Evolutionary conservation across 1,140 invertebrate species (phyloP).

Genomic region (Epicauta chinensis): DNA sequence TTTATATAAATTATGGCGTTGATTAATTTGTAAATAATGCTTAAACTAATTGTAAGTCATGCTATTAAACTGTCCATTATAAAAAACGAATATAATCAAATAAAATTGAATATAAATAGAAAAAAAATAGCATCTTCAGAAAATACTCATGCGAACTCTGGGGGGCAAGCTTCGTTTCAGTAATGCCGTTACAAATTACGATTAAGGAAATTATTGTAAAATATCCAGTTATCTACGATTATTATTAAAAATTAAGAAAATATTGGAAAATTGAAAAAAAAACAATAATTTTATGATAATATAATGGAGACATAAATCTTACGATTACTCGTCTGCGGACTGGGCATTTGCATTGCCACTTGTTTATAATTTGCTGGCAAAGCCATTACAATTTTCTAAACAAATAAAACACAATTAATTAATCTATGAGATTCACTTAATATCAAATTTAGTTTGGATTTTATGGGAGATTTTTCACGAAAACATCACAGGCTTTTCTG

Average conservation of each 20-base stretch:
- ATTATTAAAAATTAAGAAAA: too few species aligned
- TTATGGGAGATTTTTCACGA: too few species aligned
- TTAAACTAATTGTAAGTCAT: constrained; percentile 5
- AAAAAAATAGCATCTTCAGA: constrained; percentile 9
- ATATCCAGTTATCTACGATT: too few species aligned
- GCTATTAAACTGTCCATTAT: constrained; percentile 9
- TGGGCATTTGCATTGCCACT: constrained; percentile 60
- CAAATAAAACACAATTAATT: too few species aligned
- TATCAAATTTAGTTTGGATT: too few species aligned
- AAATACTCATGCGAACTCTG: constrained; percentile 9
- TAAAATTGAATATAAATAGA: constrained; percentile 11
- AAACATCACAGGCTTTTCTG: too few species aligned
- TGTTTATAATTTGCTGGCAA: constrained; percentile 69
- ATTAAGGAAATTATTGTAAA: too few species aligned
- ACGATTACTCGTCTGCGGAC: constrained; percentile 43
- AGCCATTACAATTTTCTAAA: constrained; percentile 54
- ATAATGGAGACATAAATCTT: constrained; percentile 27
- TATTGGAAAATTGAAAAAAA: too few species aligned
- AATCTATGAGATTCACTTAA: too few species aligned
- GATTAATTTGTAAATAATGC: background rate
- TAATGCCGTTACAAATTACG: too few species aligned
- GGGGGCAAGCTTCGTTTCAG: too few species aligned
- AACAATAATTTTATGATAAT: too few species aligned
- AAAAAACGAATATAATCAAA: constrained; percentile 9
- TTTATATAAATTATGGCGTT: constrained; percentile 5